These are phyloP conservation scores for Eudyptes chrysolophus DNA, from an alignment of 2,113 vertebrate genomes.

Conservation along the genomic window DNA sequence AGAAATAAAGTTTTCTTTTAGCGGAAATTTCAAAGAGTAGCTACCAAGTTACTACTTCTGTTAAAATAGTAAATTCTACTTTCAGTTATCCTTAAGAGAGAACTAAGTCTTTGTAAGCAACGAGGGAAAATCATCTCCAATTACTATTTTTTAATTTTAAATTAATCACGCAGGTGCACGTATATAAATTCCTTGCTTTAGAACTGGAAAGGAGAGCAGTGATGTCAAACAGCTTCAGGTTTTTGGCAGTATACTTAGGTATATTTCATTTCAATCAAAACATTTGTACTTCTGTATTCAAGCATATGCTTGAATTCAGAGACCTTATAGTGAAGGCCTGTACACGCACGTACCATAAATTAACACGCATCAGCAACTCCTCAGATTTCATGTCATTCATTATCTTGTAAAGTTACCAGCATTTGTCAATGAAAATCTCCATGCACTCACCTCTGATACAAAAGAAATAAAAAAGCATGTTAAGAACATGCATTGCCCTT, in stretches of 20 bases:
- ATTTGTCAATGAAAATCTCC: neutral
- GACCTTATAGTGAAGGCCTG: neutral
- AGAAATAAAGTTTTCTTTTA: neutral
- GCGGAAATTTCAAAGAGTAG: neutral
- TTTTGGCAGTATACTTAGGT: neutral
- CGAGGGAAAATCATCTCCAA: neutral
- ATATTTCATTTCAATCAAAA: neutral
- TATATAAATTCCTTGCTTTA: neutral
- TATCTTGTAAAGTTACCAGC: neutral
- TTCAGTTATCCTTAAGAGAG: neutral
- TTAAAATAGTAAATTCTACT: neutral
- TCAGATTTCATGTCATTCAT: neutral
- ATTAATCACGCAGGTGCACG: fast-evolving
- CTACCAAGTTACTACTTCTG: neutral
- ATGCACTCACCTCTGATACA: neutral
- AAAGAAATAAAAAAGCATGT: neutral
- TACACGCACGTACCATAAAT: neutral
- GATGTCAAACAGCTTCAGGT: neutral
- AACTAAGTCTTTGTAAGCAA: neutral
- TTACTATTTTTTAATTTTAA: neutral
- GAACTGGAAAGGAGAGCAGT: neutral
- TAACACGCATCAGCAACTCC: neutral
- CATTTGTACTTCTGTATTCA: neutral
- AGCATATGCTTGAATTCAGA: neutral
- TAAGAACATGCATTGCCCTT: neutral